Percentiles rank a stretch among this genome's conserved stretches.
Conservation (phyloP, 2,797 vertebrate species). For the Fundulus diaphanus region DNA sequence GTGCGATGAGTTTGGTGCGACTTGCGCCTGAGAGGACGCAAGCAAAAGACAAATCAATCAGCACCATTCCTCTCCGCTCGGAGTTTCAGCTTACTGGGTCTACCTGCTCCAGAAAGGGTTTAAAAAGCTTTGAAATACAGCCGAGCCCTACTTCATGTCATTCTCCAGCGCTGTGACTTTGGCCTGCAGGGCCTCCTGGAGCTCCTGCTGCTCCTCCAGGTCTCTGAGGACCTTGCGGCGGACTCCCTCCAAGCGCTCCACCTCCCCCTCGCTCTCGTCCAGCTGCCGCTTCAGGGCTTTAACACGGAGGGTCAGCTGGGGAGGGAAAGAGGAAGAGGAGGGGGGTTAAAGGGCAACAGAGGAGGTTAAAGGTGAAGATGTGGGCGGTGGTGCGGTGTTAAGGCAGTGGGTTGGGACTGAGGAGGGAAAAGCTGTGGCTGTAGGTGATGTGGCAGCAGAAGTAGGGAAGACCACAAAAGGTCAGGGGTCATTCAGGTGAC, state of each 20-base stretch:
- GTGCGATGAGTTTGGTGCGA: conserved; percentile 78
- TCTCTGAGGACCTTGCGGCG: conserved; percentile 90
- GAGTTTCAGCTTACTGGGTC: neutral
- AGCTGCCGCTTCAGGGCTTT: conserved; percentile 94
- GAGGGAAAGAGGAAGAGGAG: conserved; percentile 41
- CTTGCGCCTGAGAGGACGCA: conserved; percentile 76
- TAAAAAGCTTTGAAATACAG: neutral
- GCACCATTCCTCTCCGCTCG: conserved; percentile 1
- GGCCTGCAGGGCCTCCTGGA: conserved; percentile 86
- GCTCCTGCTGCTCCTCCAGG: conserved; percentile 92
- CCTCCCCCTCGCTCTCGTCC: conserved; percentile 93
- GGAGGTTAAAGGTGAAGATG: conserved; percentile 43
- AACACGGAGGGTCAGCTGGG: conserved; percentile 89
- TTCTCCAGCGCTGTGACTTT: conserved; percentile 86
- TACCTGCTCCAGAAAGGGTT: conserved; percentile 34
- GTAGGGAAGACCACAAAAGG: conserved; percentile 15
- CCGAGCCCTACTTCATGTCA: conserved; percentile 83
- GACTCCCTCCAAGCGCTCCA: conserved; percentile 90
- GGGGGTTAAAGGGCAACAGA: conserved; percentile 60
- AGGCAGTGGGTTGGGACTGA: conserved; percentile 2
- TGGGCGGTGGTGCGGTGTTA: neutral
- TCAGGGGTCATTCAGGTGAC: conserved; percentile 47
- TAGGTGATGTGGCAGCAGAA: conserved; percentile 24
- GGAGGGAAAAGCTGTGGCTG: neutral
- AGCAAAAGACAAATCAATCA: conserved; percentile 4